phyloP scores from a whole-genome alignment of 2,797 vertebrate genomes.

The Ctenopoma kingsleyae region DNA sequence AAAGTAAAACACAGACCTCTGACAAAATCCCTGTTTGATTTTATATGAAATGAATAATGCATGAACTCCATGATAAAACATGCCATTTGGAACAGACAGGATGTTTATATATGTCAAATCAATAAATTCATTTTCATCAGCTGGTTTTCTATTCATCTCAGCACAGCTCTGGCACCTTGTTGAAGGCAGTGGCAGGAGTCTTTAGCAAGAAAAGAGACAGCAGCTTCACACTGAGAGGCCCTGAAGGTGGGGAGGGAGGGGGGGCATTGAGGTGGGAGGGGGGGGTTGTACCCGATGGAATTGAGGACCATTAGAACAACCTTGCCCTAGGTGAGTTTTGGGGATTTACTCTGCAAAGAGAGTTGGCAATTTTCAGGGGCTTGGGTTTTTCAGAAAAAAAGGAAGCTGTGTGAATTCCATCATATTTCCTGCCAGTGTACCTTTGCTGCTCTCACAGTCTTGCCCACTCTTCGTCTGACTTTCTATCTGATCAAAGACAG shows the following conservation, averaged over 20 bases:
- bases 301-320: slow-evolving; percentile 71
- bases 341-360: slow-evolving; percentile 77
- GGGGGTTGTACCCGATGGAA: slow-evolving; percentile 43
- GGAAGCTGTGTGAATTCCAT: slow-evolving; percentile 69
- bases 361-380: slow-evolving; percentile 71
- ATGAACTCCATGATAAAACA: slow-evolving; percentile 48
- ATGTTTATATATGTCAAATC: slow-evolving; percentile 71
- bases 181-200: slow-evolving; percentile 33
- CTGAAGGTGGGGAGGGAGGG: slow-evolving; percentile 4
- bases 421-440: slow-evolving; percentile 69
- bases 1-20: slow-evolving; percentile 3
- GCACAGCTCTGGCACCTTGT: slow-evolving; percentile 22
- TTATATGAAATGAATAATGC: slow-evolving; percentile 61
- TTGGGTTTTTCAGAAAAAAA: slow-evolving; percentile 44
- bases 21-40: slow-evolving; percentile 26
- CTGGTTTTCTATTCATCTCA: slow-evolving; percentile 26
- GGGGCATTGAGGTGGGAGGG: not conserved
- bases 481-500: slow-evolving; percentile 73
- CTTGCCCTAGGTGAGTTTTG: slow-evolving; percentile 76
- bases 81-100: slow-evolving; percentile 49
- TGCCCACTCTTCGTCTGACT: slow-evolving; percentile 61
- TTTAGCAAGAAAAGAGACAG: slow-evolving; percentile 42
- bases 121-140: slow-evolving; percentile 55
- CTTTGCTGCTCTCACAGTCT: slow-evolving; percentile 48
- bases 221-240: slow-evolving; percentile 38